phyloP scores from a whole-genome alignment of 1,140 invertebrate species.

The Drosophila fuyamai region DNA sequence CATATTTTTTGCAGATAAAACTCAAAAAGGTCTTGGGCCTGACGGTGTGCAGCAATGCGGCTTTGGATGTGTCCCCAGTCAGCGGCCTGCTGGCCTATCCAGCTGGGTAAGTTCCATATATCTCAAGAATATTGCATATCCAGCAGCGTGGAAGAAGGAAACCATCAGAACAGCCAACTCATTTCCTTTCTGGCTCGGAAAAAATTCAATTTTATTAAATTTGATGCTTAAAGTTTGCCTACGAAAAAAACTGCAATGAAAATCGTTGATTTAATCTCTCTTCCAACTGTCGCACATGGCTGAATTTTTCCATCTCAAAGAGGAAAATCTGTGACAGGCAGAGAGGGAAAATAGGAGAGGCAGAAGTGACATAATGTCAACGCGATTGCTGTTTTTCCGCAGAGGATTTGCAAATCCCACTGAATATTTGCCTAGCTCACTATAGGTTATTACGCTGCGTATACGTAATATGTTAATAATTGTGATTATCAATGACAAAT shows the following conservation, averaged over 20 bases:
- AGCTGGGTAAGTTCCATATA: slow-evolving; percentile 91
- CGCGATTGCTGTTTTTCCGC: slow-evolving; percentile 26
- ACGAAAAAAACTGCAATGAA: slow-evolving; percentile 17
- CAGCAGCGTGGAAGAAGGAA: slow-evolving; percentile 17
- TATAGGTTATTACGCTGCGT: slow-evolving; percentile 35
- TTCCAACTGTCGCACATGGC: slow-evolving; percentile 29
- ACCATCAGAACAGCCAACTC: not conserved
- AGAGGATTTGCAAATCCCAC: slow-evolving; percentile 49
- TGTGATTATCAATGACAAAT: slow-evolving; percentile 28
- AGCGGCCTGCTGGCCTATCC: slow-evolving; percentile 96
- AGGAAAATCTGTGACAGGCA: slow-evolving; percentile 18
- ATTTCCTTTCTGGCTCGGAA: slow-evolving; percentile 17
- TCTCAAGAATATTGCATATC: slow-evolving; percentile 16
- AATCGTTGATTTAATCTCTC: slow-evolving; percentile 49
- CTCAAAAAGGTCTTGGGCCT: slow-evolving; percentile 96
- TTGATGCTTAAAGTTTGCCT: slow-evolving; percentile 11
- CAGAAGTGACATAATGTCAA: slow-evolving; percentile 44
- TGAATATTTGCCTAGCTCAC: slow-evolving; percentile 24
- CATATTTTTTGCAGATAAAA: slow-evolving; percentile 90
- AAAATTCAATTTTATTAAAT: slow-evolving; percentile 4
- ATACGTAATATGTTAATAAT: slow-evolving; percentile 41
- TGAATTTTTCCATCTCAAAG: slow-evolving; percentile 32
- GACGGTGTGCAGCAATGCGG: slow-evolving; percentile 95
- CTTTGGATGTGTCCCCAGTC: slow-evolving; percentile 94
- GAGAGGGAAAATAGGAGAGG: slow-evolving; percentile 2